Percentiles rank a stretch among this genome's conserved stretches.
Evolutionary conservation across 2,113 vertebrate genomes (phyloP).

Genomic region (Aepyceros melampus): DNA sequence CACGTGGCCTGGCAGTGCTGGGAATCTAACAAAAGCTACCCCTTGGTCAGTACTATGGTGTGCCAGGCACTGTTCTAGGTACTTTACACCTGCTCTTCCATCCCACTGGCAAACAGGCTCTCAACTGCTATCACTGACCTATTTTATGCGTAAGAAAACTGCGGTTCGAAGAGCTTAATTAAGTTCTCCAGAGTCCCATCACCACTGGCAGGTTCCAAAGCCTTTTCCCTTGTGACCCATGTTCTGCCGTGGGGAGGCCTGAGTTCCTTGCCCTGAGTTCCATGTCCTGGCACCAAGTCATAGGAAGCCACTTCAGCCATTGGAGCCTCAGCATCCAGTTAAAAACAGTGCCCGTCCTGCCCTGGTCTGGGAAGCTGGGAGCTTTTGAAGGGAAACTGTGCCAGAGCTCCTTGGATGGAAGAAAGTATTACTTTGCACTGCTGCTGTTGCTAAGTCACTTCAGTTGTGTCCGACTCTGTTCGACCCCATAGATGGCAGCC

Average conservation of each 20-base stretch:
- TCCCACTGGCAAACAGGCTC: background rate
- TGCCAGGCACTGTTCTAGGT: background rate
- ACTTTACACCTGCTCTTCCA: background rate
- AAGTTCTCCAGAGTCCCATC: background rate
- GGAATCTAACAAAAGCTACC: background rate
- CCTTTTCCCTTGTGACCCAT: background rate
- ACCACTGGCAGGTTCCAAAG: conserved; percentile 1
- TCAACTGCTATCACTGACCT: background rate
- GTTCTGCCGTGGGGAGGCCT: background rate
- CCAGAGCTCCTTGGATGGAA: background rate
- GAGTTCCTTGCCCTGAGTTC: background rate
- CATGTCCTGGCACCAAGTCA: background rate
- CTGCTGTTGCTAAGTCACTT: background rate
- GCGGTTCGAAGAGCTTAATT: conserved; percentile 33
- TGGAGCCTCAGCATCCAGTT: background rate
- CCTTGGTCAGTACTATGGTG: background rate
- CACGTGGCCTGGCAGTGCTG: background rate
- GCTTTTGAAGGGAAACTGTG: background rate
- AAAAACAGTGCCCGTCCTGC: background rate
- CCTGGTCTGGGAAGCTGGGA: background rate
- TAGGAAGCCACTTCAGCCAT: background rate
- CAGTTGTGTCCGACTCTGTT: background rate
- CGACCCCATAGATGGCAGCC: background rate
- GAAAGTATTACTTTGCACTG: background rate
- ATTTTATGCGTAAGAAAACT: conserved; percentile 39